A percentile compares a stretch with the other conserved stretches of the same genome.
Conservation (phyloP, 2,113 vertebrate genomes). For the Dascyllus trimaculatus region DNA sequence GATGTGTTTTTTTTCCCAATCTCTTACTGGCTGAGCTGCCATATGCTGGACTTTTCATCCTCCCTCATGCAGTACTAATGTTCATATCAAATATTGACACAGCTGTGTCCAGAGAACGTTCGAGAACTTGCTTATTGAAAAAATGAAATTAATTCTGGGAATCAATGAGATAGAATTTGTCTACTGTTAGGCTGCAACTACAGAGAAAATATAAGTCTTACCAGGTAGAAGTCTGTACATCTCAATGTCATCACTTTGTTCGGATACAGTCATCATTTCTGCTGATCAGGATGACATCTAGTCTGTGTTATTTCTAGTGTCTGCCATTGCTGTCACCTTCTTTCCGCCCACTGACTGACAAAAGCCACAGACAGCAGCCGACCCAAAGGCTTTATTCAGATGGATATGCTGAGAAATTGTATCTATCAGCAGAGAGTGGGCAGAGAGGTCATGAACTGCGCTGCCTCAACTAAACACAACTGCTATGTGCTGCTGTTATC, state of each 20-base stretch:
- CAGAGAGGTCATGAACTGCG: slow-evolving; percentile 60
- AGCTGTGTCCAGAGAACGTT: slow-evolving; percentile 48
- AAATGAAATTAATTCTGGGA: neutral
- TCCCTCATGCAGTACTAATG: slow-evolving; percentile 33
- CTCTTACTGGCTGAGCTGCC: slow-evolving; percentile 38
- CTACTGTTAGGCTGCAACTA: neutral
- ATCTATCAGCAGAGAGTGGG: slow-evolving; percentile 68
- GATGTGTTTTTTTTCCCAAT: slow-evolving; percentile 17
- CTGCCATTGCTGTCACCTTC: slow-evolving; percentile 61
- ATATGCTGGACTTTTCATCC: slow-evolving; percentile 14
- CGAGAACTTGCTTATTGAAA: slow-evolving; percentile 6
- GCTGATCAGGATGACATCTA: slow-evolving; percentile 70
- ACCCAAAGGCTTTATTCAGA: slow-evolving; percentile 65
- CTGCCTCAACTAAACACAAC: slow-evolving; percentile 23
- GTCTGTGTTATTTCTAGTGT: slow-evolving; percentile 78
- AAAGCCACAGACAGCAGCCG: slow-evolving; percentile 64
- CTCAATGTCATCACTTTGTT: slow-evolving; percentile 31
- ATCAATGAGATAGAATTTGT: slow-evolving; percentile 11
- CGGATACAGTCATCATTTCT: slow-evolving; percentile 56
- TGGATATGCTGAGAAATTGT: slow-evolving; percentile 56
- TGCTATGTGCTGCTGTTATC: slow-evolving; percentile 35
- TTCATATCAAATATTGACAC: slow-evolving; percentile 67
- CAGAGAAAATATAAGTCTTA: slow-evolving; percentile 12
- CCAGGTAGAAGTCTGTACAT: slow-evolving; percentile 17
- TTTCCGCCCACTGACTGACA: slow-evolving; percentile 73